Evolutionary conservation across 2,797 vertebrate species (phyloP).

Genomic region (Oophaga sylvatica): DNA sequence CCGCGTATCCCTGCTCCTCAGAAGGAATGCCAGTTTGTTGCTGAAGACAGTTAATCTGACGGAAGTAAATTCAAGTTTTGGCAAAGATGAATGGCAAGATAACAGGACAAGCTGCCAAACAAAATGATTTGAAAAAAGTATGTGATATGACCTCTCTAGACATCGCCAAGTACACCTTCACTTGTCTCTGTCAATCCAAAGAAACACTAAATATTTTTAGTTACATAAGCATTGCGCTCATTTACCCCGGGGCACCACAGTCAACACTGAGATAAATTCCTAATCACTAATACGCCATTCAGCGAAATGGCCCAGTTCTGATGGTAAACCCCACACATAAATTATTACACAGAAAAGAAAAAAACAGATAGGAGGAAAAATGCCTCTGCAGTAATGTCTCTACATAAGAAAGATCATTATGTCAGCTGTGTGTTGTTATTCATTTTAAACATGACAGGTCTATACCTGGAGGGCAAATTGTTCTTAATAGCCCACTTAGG

Average conservation of each 20-base stretch:
- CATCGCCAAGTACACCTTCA: conserved; percentile 72
- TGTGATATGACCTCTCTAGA: conserved; percentile 69
- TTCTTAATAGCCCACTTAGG: conserved; percentile 53
- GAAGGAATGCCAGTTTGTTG: conserved; percentile 80
- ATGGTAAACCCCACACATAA: not conserved
- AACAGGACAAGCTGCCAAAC: conserved; percentile 73
- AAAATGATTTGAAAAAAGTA: conserved; percentile 68
- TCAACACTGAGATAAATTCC: conserved; percentile 71
- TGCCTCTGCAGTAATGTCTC: conserved; percentile 29
- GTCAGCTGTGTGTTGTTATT: conserved; percentile 49
- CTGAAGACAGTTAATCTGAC: conserved; percentile 83
- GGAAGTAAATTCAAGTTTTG: conserved; percentile 86
- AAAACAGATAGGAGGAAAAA: conserved; percentile 27
- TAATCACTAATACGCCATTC: conserved; percentile 64
- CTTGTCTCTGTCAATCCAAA: conserved; percentile 62
- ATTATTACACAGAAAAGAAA: conserved; percentile 33
- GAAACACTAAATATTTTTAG: conserved; percentile 73
- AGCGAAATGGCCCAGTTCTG: conserved; percentile 55
- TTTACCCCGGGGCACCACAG: conserved; percentile 70
- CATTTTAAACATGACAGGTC: conserved; percentile 46
- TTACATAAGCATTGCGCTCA: conserved; percentile 64
- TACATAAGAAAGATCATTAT: conserved; percentile 49
- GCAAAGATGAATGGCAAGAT: conserved; percentile 79
- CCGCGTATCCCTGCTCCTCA: conserved; percentile 70
- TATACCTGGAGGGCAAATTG: conserved; percentile 52